Evolutionary conservation across 2,888 invertebrate species (phyloP), one percentile per base, ranked within the genome.

Genomic region (Geotrupes spiniger): DNA sequence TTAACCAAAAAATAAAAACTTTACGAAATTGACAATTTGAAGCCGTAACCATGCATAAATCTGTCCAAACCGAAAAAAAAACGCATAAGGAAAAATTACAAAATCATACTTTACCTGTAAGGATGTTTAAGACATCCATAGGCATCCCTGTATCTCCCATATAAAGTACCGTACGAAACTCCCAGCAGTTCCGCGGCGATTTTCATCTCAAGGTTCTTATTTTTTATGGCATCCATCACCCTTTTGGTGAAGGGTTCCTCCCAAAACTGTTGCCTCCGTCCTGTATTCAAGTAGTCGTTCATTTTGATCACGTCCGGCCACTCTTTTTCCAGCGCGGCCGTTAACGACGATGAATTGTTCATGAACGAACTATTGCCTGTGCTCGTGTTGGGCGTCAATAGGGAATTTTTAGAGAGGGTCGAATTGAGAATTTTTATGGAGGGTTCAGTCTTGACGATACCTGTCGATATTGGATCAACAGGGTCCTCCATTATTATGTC

Each of bases 141-240:
- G 10, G 89, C 91, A 73, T 93, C 92, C 3, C 92, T 77, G 70
- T 93, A 93, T 63, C 92, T 77, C 1, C 92, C 92, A 70, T 93
- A 92, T 4, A 93, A 78, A 0, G 92, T 92, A 3, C 92, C 92
- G 74, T 93, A 93, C 37, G 91, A 92, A 0, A 93, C 92, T 1
- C 92, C 92, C 37, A 92, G 76, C 47, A 93, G 81, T 70, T 92
- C 91, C 1, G 92, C 92, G 2, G 91, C 92, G 59, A 89, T 89
- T 74, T 93, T 93, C 92, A 93, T 92, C 74, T 93, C 92, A 65
- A 93, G 72, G 76, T 91, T 91, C 73, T 92, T 92, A 54, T 89
- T 85, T 63, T 92, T 86, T 17, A 92, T 92, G 11, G 90, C 89
- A 69, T 92, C 92, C 87, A 92, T 89, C 31, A 92, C 84, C 65